A percentile compares a stretch with the other conserved stretches of the same genome.
Evolutionary conservation across 2,113 vertebrate species (phyloP).

Genomic region (Arvicanthis niloticus): DNA sequence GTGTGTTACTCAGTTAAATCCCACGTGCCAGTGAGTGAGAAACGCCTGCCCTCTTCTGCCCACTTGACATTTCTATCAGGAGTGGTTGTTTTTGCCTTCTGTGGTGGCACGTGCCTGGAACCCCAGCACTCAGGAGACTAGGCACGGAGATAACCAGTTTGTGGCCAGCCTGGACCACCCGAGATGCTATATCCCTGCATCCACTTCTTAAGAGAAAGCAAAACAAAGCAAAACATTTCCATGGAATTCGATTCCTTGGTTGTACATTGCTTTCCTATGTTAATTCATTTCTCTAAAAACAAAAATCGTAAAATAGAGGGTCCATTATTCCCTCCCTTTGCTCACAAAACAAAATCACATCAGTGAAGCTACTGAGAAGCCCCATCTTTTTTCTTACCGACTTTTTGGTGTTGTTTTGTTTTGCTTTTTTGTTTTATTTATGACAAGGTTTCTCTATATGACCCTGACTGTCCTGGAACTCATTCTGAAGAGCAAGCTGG

Average conservation of each 20-base stretch:
- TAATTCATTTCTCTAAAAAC: slow-evolving; percentile 11
- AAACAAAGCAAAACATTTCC: not conserved
- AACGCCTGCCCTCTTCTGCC: not conserved
- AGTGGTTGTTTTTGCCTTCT: not conserved
- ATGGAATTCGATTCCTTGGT: not conserved
- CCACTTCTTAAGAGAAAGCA: not conserved
- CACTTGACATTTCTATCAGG: not conserved
- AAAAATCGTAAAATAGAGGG: not conserved
- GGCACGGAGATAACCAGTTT: not conserved
- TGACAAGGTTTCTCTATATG: not conserved
- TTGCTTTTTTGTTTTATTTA: not conserved
- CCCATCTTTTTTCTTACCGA: not conserved
- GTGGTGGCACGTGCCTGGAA: not conserved
- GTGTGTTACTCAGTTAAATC: not conserved
- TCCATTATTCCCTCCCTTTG: not conserved
- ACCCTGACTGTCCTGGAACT: not conserved
- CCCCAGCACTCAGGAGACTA: not conserved
- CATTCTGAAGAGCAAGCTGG: not conserved
- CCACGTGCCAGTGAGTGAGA: not conserved
- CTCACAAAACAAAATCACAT: not conserved
- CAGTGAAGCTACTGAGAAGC: not conserved
- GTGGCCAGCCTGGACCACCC: not conserved
- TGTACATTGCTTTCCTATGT: not conserved
- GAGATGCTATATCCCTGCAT: not conserved
- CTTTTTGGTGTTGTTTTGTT: not conserved